Base-by-base conservation (phyloP, 2,113 vertebrate genomes). In the Promerops cafer region DNA sequence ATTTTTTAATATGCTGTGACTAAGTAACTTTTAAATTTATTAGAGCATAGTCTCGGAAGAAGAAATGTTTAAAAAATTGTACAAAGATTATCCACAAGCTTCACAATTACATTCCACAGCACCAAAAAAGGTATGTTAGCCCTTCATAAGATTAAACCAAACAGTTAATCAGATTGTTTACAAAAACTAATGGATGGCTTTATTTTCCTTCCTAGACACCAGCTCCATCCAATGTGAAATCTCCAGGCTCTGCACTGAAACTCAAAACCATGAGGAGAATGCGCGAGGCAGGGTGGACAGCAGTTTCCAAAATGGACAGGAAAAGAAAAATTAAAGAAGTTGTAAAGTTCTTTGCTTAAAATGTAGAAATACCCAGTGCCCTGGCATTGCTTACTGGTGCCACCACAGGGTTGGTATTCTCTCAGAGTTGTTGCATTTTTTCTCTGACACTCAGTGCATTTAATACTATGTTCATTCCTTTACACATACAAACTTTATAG, bases 271-370 rank as follows among this genome's bases (percentile, higher is more conserved):
- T 99, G 78, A 99, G 98, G 95, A 99, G 98, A 79, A 98, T 98
- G 94, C 96, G 95, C 20, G 98, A 99, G 77, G 98, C 98, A 12
- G 98, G 97, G 12, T 99, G 99, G 99, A 97, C 98, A 56, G 97
- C 98, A 8, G 95, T 99, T 52, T 98, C 98, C 92, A 98, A 97
- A 96, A 69, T 94, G 81, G 98, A 99, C 93, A 98, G 98, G 93
- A 99, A 97, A 93, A 98, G 98, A 75, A 99, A 98, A 95, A 97
- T 98, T 20, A 98, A 98, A 96, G 97, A 94, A 74, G 97, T 90
- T 76, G 98, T 98, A 64, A 99, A 99, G 64, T 70, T 98, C 18
- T 98, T 98, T 92, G n/a, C 68, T 93, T 98, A 96, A 96, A 96
- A 81, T 86, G 92, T 56, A 91, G 47, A 61, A 79, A 30, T 12